Evolutionary conservation across 2,113 vertebrate genomes (phyloP).

Genomic region (Pseudopipra pipra): DNA sequence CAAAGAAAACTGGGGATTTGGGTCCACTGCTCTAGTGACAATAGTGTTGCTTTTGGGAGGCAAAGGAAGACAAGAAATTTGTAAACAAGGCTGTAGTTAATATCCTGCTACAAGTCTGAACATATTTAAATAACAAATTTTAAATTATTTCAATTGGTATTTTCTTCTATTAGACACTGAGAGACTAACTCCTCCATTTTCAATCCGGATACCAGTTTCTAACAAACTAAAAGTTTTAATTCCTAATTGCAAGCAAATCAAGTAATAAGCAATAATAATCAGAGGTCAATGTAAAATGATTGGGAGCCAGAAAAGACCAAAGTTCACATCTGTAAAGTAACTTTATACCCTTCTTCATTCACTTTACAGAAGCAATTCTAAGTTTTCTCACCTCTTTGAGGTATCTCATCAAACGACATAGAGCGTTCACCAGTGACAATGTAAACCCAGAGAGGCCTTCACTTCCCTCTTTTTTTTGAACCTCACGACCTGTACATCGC

Average conservation of each 20-base stretch:
- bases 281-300: not conserved
- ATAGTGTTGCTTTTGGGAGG: not conserved
- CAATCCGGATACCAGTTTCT: not conserved
- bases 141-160: not conserved
- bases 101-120: not conserved
- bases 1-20: not conserved
- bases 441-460: slow-evolving; percentile 88
- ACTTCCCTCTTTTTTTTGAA: slow-evolving; percentile 23
- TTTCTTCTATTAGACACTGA: not conserved
- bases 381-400: slow-evolving; percentile 81
- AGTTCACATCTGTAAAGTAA: not conserved
- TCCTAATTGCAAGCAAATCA: not conserved
- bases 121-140: not conserved
- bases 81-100: not conserved
- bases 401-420: slow-evolving; percentile 84
- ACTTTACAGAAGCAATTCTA: not conserved
- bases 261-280: not conserved
- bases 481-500: slow-evolving; percentile 66
- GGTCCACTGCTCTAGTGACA: not conserved
- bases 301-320: not conserved
- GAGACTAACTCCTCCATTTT: not conserved
- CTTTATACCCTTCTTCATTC: not conserved
- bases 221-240: not conserved
- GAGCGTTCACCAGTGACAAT: slow-evolving; percentile 79
- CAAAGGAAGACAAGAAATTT: not conserved